Evolutionary conservation across 2,797 vertebrate genomes (phyloP), one percentile per base, ranked within the genome.

Genomic region (Sphenodon punctatus): DNA sequence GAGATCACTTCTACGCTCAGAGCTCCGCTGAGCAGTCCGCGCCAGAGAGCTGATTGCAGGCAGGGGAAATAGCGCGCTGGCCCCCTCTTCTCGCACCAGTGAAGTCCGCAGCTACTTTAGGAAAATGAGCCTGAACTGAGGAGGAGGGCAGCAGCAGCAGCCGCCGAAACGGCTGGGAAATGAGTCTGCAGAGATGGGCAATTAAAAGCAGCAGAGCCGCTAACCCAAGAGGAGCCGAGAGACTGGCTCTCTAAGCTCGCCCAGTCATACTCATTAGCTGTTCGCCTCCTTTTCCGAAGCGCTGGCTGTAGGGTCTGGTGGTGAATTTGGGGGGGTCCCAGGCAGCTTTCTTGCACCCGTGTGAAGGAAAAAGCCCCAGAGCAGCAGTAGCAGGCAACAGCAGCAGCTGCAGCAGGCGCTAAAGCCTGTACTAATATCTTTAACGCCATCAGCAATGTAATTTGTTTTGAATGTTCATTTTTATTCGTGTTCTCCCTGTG

Each of bases 391-490:
- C n/a, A n/a, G n/a, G n/a, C n/a, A n/a, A n/a, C n/a, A n/a, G n/a
- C n/a, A n/a, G n/a, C n/a, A n/a, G n/a, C n/a, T n/a, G n/a, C n/a
- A n/a, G n/a, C n/a, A n/a, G n/a, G n/a, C n/a, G n/a, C n/a, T n/a
- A 53, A 7, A 53, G 30, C 73, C 78, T 79, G 82, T 79, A 38
- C 69, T 88, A 67, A 86, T 67, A 53, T 85, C 72, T 85, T 83
- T 65, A 92, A 87, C 88, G 76, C 72, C 90, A 86, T 84, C 89
- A 80, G 77, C 87, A 19, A 87, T 84, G 88, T 81, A 78, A 85
- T 94, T 93, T 93, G 94, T 92, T 94, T 87, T 74, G 92, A 92
- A 84, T 63, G 94, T 82, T 94, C 90, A n/a, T 91, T 94, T 94
- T 93, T 92, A 91, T 90, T 89, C 91, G 93, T 91, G 92, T 90